Percentiles rank a stretch among this genome's conserved stretches.
phyloP scores from a whole-genome alignment of 2,113 vertebrate species.

The Hylia prasina region DNA sequence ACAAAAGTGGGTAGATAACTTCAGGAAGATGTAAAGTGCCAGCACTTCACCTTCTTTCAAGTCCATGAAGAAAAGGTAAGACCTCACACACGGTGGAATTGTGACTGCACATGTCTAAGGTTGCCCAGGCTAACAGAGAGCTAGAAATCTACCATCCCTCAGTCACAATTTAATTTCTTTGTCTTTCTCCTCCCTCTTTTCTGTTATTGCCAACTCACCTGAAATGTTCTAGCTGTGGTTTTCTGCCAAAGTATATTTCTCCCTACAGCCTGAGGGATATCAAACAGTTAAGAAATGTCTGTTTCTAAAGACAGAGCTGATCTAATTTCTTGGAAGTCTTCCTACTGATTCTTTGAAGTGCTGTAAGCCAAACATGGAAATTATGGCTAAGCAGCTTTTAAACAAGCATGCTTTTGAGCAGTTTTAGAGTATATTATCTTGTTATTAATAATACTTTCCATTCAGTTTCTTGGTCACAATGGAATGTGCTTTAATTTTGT shows the following conservation, averaged over 20 bases:
- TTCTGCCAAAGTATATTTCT: background rate
- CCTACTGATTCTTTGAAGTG: constrained; percentile 40
- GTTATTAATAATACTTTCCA: constrained; percentile 8
- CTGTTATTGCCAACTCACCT: constrained; percentile 14
- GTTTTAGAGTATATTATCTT: constrained; percentile 6
- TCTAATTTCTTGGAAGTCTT: constrained; percentile 44
- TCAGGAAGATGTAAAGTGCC: background rate
- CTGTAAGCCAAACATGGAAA: constrained; percentile 15
- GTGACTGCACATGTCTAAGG: background rate
- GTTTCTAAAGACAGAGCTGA: constrained; percentile 46
- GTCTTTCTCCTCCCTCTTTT: background rate
- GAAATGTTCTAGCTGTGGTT: background rate
- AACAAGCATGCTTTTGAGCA: constrained; percentile 19
- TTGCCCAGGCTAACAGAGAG: background rate
- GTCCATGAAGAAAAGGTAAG: background rate
- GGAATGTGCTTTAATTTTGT: background rate
- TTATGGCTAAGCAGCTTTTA: constrained; percentile 30
- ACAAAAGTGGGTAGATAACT: background rate
- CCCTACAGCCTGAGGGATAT: background rate
- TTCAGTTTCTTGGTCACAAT: background rate
- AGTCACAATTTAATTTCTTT: background rate
- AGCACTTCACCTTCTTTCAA: background rate
- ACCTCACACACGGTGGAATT: background rate
- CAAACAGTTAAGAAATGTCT: constrained; percentile 28
- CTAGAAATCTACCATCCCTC: background rate